phyloP scores from a whole-genome alignment of 2,797 vertebrate genomes.

The Sus cebifrons region DNA sequence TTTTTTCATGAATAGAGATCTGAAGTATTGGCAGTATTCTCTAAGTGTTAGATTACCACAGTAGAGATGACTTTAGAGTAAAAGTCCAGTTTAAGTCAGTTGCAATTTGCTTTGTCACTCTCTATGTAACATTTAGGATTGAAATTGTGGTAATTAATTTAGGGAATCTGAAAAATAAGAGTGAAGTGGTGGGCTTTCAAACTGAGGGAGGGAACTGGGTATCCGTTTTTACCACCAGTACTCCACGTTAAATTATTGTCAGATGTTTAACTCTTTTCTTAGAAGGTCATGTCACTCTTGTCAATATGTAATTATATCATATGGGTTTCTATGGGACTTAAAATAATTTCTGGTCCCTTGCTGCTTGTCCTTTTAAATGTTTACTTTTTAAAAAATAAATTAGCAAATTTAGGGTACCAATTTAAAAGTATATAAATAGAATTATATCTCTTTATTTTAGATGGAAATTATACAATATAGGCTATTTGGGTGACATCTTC shows the following conservation, averaged over 20 bases:
- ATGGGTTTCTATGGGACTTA: constrained; percentile 22
- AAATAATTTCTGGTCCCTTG: neutral
- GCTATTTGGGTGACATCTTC: constrained; percentile 64
- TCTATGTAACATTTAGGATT: neutral
- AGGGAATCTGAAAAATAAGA: neutral
- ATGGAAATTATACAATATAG: constrained; percentile 81
- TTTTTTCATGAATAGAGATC: constrained; percentile 38
- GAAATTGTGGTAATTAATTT: neutral
- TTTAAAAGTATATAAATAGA: constrained; percentile 57
- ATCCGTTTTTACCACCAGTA: neutral
- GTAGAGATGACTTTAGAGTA: constrained; percentile 6
- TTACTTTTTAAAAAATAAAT: constrained; percentile 44
- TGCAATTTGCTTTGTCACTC: constrained; percentile 10
- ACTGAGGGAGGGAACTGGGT: neutral
- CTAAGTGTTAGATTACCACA: neutral
- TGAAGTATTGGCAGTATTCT: constrained; percentile 39
- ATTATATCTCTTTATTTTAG: constrained; percentile 76
- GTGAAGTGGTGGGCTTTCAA: neutral
- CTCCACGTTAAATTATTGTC: neutral
- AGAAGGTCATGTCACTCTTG: neutral
- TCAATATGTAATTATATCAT: neutral
- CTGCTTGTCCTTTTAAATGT: constrained; percentile 54
- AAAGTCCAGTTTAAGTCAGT: constrained; percentile 62
- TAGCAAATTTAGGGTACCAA: neutral
- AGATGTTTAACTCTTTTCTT: constrained; percentile 39